Base-by-base conservation (phyloP, 2,797 vertebrate species). In the Mallotus villosus region DNA sequence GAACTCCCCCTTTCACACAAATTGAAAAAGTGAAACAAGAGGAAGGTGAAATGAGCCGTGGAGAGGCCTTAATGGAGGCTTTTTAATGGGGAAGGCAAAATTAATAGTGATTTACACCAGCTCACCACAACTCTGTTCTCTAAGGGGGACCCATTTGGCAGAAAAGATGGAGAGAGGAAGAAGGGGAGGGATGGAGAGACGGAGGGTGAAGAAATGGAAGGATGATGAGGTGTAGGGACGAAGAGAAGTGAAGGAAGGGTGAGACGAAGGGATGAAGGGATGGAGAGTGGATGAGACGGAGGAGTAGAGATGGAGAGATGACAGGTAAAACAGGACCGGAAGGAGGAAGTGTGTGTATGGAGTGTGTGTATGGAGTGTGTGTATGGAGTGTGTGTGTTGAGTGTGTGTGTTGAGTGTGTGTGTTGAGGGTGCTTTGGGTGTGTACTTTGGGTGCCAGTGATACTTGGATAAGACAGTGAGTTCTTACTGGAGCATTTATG, bases 11-110 rank as follows among this genome's bases (percentile, higher is more conserved):
- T 97, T 97, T 97, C 95, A 94, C 96, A 96, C 96, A 99, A 99
- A 99, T 99, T 99, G 97, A 98, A 99, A 99, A 99, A 98, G 96
- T 98, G 97, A 98, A 98, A 98, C 97, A 98, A 97, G 97, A 97
- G 96, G 95, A 95, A 95, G 95, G 91, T 95, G 96, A 97, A 99
- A 99, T 99, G 97, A 99, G 96, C 95, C 96, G 96, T 94, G 96
- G 93, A 97, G 95, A 37, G 93, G 95, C 93, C 96, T 97, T 99
- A 99, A 99, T 98, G 96, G 96, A 87, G 90, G 93, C 94, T 95
- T 96, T 98, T 98, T 99, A 99, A 99, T 98, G 95, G 96, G 92
- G 94, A 96, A 98, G 97, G 97, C 97, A 98, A 99, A 99, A 99
- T 99, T 98, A 99, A 99, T 97, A 98, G 96, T 99, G 97, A 99